A percentile compares a stretch with the other conserved stretches of the same genome.
phyloP scores from a whole-genome alignment of 2,113 vertebrate genomes.

The Pycnonotus jocosus region DNA sequence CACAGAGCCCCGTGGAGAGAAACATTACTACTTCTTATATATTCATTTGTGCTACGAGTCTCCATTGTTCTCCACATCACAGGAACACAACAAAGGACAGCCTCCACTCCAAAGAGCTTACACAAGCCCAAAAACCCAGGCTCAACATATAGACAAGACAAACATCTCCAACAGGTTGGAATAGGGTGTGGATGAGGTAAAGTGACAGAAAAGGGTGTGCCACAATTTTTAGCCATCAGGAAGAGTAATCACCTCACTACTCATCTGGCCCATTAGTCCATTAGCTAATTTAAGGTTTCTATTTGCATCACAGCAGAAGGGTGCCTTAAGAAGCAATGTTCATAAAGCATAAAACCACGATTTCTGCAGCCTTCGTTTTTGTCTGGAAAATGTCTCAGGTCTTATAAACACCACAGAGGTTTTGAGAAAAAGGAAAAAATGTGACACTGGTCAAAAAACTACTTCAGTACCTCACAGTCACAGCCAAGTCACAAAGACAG shows the following conservation, averaged over 20 bases:
- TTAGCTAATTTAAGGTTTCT: constrained; percentile 43
- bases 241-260: constrained; percentile 34
- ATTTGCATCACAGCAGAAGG: constrained; percentile 23
- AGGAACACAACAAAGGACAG: not conserved
- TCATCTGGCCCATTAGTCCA: not conserved
- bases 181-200: constrained; percentile 25
- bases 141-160: not conserved
- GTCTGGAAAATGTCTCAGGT: not conserved
- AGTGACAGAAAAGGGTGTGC: constrained; percentile 43
- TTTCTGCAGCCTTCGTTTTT: not conserved
- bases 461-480: fast-evolving
- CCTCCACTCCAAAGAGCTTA: not conserved
- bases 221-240: constrained; percentile 19
- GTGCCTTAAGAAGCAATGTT: not conserved
- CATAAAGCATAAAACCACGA: not conserved
- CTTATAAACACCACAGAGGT: not conserved
- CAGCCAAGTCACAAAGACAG: not conserved
- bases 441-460: not conserved
- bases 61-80: not conserved
- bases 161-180: constrained; percentile 6
- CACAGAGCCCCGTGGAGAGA: not conserved
- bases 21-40: not conserved
- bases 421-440: not conserved
- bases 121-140: not conserved
- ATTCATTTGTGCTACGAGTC: fast-evolving